Conservation (phyloP, 1,140 invertebrate species). For the Hirudo medicinalis region DNA sequence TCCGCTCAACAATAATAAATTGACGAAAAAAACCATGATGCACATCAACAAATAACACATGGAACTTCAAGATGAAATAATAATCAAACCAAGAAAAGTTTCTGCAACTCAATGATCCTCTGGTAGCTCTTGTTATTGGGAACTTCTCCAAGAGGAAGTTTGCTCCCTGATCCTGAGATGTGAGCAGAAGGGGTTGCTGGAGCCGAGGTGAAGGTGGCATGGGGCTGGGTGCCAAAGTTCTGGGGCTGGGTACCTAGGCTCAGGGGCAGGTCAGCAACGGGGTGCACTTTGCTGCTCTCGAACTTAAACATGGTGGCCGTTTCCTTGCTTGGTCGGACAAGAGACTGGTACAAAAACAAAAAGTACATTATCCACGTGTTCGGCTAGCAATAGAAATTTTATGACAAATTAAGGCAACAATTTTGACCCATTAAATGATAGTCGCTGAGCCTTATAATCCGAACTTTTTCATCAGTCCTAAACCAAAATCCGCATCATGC, state of each 20-base stretch:
- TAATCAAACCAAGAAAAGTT: background rate
- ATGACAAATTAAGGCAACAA: too few relatives aligned
- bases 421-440: too few relatives aligned
- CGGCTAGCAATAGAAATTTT: too few relatives aligned
- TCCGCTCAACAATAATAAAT: too few relatives aligned
- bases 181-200: background rate
- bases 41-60: background rate
- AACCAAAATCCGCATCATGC: too few relatives aligned
- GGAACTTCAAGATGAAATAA: background rate
- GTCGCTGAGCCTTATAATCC: too few relatives aligned
- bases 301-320: background rate
- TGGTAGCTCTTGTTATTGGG: background rate
- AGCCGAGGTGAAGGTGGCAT: background rate
- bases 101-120: background rate
- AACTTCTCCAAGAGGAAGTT: background rate
- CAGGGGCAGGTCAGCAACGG: slow-evolving; percentile 5
- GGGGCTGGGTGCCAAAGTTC: background rate
- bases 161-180: background rate
- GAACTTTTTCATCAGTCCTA: too few relatives aligned
- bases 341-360: background rate
- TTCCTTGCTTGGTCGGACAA: background rate
- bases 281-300: background rate
- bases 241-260: background rate
- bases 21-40: too few relatives aligned
- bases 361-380: too few relatives aligned